phyloP scores from a whole-genome alignment of 2,113 vertebrate genomes.

The Lophochroa leadbeateri region DNA sequence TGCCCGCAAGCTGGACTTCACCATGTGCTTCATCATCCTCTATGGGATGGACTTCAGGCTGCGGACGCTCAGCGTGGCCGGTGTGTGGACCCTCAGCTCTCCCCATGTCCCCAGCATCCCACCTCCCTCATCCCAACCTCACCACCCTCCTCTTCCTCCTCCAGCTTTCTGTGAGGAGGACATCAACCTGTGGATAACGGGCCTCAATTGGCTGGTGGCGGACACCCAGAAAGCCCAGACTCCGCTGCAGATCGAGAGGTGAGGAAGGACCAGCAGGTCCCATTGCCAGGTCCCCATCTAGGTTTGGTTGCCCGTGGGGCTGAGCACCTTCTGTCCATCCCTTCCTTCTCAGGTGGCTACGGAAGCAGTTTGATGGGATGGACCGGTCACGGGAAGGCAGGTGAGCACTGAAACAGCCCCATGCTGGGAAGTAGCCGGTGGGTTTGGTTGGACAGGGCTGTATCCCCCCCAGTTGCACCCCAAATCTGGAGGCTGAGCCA shows the following conservation, averaged over 20 bases:
- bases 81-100: constrained; percentile 52
- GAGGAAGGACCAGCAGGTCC: background rate
- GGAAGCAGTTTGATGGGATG: constrained; percentile 86
- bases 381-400: constrained; percentile 84
- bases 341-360: constrained; percentile 78
- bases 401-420: constrained; percentile 28
- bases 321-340: background rate
- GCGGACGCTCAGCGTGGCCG: constrained; percentile 81
- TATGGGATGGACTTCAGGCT: constrained; percentile 86
- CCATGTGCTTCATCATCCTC: constrained; percentile 87
- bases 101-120: background rate
- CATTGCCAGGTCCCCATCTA: fast-evolving
- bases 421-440: fast-evolving
- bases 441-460: background rate
- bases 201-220: constrained; percentile 82
- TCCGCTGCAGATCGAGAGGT: constrained; percentile 83
- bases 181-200: constrained; percentile 83
- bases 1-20: constrained; percentile 80
- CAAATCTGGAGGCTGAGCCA: background rate
- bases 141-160: background rate
- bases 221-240: constrained; percentile 82
- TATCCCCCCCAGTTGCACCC: background rate
- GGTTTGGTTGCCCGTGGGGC: fast-evolving
- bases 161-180: constrained; percentile 87
- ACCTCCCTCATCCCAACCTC: background rate